phyloP scores from a whole-genome alignment of 2,888 invertebrate species.

The Orchesella flavescens region DNA sequence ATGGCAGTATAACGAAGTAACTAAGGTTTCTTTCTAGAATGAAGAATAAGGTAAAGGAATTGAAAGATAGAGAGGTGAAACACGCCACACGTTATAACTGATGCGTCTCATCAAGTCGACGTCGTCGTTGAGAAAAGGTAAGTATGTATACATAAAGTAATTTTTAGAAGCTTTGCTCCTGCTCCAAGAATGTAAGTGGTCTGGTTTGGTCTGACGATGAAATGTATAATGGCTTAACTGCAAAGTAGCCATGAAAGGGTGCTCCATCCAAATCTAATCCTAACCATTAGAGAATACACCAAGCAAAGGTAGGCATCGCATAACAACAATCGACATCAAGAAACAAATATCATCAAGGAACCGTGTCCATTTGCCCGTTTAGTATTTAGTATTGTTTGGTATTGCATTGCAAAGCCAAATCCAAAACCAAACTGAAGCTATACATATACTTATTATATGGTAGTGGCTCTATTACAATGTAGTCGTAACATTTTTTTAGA shows the following conservation, averaged over 20 bases:
- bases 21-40: background rate
- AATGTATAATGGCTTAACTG: background rate
- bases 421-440: too few species aligned
- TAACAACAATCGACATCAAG: conserved; percentile 13
- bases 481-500: too few species aligned
- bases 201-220: background rate
- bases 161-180: background rate
- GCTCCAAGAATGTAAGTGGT: background rate
- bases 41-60: background rate
- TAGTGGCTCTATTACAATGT: too few species aligned
- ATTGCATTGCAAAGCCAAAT: too few species aligned
- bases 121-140: background rate
- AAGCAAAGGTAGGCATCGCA: background rate
- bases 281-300: background rate
- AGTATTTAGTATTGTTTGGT: too few species aligned
- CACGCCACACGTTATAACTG: background rate
- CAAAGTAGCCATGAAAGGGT: conserved; percentile 19
- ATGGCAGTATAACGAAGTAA: background rate
- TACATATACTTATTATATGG: too few species aligned
- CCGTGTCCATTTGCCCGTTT: conserved; percentile 21
- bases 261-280: background rate
- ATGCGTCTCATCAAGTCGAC: background rate
- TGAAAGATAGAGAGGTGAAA: background rate
- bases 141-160: too few species aligned
- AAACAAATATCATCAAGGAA: conserved; percentile 2